Evolutionary conservation across 1,140 invertebrate genomes (phyloP).

Genomic region (Eupristina koningsbergeri): DNA sequence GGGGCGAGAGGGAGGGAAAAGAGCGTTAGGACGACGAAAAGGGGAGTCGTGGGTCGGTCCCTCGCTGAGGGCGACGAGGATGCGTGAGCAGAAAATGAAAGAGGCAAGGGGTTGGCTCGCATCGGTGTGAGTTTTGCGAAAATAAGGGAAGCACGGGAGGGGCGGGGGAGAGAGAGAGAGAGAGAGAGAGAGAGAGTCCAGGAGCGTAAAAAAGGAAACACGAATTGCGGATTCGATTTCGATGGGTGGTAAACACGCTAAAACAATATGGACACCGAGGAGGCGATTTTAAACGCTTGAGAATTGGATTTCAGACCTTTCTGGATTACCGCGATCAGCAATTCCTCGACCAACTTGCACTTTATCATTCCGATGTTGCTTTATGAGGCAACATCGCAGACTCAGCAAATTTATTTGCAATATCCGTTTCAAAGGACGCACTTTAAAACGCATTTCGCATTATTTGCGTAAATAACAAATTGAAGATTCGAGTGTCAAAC

Average conservation of each 20-base stretch:
- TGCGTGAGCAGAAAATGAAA: conserved; percentile 5
- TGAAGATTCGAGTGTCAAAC: too few species aligned
- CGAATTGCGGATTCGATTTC: neutral
- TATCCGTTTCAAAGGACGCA: neutral
- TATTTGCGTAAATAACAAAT: neutral
- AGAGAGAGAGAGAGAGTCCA: neutral
- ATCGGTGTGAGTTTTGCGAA: neutral
- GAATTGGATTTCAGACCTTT: neutral
- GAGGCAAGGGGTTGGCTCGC: neutral
- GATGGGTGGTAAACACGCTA: neutral
- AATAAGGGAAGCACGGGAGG: neutral
- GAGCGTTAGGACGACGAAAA: neutral
- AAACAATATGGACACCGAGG: neutral
- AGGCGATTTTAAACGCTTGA: neutral
- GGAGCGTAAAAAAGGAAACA: too few species aligned
- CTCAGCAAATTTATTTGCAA: neutral
- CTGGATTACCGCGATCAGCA: neutral
- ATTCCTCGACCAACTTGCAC: neutral
- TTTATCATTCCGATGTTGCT: neutral
- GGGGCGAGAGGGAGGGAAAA: neutral
- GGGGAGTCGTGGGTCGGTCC: neutral
- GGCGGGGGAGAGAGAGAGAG: too few species aligned
- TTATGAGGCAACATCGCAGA: neutral
- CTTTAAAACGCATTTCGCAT: neutral
- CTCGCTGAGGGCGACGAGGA: too few species aligned